Base-by-base conservation (phyloP, 2,888 invertebrate genomes). In the Sesia apiformis region DNA sequence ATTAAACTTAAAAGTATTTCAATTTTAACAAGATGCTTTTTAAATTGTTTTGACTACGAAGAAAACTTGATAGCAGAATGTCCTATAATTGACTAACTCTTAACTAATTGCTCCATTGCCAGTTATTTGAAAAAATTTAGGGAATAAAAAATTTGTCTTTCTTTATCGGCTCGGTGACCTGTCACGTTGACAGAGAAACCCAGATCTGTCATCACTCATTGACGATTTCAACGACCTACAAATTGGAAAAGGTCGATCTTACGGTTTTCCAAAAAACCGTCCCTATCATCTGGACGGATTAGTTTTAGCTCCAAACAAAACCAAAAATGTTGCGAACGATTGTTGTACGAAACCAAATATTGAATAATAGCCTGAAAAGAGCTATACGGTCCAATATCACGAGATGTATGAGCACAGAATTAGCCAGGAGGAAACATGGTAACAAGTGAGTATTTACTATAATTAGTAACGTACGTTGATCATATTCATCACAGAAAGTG, bases 261-360 rank as follows among this genome's bases (percentile, higher is more conserved):
- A 66, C 66, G 67, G 70, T 66, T 70, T 71, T 62, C 59, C 62
- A 58, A 72, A 77, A 46, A 75, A 76, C 83, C 82, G 84, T 85
- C 83, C 84, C 69, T 65, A 73, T 73, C 74, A 79, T 62, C 80
- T 80, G 84, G 84, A 78, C 81, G 81, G 81, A 63, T 60, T 75
- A 78, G 74, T 67, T 73, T 68, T 74, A 77, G 73, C 58, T 62
- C 61, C 67, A 67, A 66, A 60, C 55, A 56, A 57, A 71, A 65
- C 65, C 65, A 69, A 89, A 89, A 81, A 95, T 95, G 95, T 90
- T 95, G 84, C 93, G 95, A 90, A 93, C 93, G 81, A 92, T 94
- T 71, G 84, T 92, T 74, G 84, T 92, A 81, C 93, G 94, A 89
- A 93, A 92, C 80, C 92, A 93, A 78, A 81, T 93, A 67, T 78